Evolutionary conservation across 2,888 invertebrate genomes (phyloP), one percentile per base, ranked within the genome.

Genomic region (Carpatolechia fugitivella): DNA sequence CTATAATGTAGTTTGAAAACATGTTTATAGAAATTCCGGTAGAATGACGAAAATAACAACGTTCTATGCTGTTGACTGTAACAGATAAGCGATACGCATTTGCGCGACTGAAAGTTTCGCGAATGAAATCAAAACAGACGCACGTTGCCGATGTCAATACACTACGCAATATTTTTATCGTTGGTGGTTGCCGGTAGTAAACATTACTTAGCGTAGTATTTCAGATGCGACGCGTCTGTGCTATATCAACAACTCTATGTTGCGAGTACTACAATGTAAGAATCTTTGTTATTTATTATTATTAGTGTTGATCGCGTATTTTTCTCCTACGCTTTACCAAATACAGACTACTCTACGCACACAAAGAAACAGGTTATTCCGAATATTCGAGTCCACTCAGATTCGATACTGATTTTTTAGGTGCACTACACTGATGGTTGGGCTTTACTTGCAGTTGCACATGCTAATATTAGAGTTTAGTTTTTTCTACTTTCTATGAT

Each of bases 141-240:
- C 36, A 29, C 3, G 50, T 36, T 14, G 24, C 6, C 55, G 53
- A 53, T 62, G 60, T 58, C 59, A 55, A 54, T 51, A 56, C 41
- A 47, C 57, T 54, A 53, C 60, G 60, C 56, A 56, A 58, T 60
- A 55, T 54, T 58, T 58, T 62, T 61, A 56, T 59, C 41, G 44
- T 55, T 51, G 8, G 38, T 31, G 49, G 18, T 16, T 30, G 36
- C 29, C 52, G 36, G 33, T 56, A 52, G 48, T 56, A 56, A 52
- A 51, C 46, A 55, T n/a, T n/a, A n/a, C 44, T 10, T 33, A 44
- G 44, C 29, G 3, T 24, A n/a, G 29, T 24, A 20, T n/a, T 58
- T 55, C 54, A 55, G 46, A 46, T 41, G 51, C 16, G 18, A 0
- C 20, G 20, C 35, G 20, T 46, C 36, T 38, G 36, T 35, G 33